Evolutionary conservation across 2,113 vertebrate species (phyloP).

Genomic region (Tringa solitaria): DNA sequence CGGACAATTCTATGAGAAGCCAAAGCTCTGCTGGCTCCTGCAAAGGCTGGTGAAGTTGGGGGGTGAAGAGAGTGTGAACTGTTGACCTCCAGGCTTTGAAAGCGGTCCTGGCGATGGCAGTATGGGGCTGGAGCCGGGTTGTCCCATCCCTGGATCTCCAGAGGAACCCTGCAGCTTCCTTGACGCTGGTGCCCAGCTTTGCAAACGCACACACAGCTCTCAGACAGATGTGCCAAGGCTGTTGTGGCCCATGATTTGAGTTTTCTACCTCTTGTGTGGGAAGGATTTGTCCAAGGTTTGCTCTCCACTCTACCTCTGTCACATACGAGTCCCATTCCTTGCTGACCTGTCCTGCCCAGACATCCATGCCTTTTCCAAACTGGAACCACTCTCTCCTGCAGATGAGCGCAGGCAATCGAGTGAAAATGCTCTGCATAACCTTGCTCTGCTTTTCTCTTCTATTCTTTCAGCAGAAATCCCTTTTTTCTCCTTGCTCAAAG

Average conservation of each 20-base stretch:
- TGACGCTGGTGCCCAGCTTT: background rate
- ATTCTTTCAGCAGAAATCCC: background rate
- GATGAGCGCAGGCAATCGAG: background rate
- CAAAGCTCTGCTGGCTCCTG: background rate
- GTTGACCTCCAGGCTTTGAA: background rate
- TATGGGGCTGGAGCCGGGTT: fast-evolving
- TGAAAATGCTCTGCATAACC: background rate
- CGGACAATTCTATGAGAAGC: background rate
- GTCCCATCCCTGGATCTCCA: background rate
- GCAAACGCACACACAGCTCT: background rate
- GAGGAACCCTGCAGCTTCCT: background rate
- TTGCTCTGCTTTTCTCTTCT: background rate
- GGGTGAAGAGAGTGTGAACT: background rate
- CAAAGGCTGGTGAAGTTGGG: background rate
- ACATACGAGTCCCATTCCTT: background rate
- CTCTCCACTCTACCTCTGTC: background rate
- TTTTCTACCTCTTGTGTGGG: background rate
- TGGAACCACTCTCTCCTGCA: background rate
- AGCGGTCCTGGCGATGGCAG: background rate
- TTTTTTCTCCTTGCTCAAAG: background rate
- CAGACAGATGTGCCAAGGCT: background rate
- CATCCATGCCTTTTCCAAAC: background rate
- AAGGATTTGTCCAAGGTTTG: background rate
- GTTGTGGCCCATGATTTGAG: background rate
- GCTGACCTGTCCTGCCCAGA: background rate